Percentiles rank a stretch among this genome's conserved stretches.
Evolutionary conservation across 2,888 invertebrate species (phyloP).

Genomic region (Copidosoma aretas): DNA sequence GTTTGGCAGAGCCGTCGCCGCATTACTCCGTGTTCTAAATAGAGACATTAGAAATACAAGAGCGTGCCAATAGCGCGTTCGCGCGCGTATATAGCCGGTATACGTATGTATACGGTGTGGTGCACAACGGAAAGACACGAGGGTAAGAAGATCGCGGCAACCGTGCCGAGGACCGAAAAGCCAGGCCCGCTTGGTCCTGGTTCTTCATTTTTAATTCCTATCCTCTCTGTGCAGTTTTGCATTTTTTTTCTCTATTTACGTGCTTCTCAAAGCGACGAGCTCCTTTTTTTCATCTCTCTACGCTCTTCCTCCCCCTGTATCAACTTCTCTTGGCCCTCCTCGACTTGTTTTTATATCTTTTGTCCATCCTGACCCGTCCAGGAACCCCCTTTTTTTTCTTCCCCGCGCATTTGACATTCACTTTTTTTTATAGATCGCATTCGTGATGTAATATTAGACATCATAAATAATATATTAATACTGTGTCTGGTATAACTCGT

Average conservation of each 20-base stretch:
- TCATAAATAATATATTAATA: background rate
- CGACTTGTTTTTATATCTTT: background rate
- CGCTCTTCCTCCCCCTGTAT: background rate
- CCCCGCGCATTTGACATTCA: no score
- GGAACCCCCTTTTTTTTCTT: background rate
- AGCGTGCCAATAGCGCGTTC: conserved; percentile 16
- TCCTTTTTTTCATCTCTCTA: no score
- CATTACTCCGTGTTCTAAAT: conserved; percentile 38
- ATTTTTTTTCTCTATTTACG: no score
- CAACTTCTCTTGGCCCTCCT: no score
- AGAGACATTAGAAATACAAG: conserved; percentile 40
- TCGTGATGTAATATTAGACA: background rate
- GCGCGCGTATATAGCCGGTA: background rate
- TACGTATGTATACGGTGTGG: no score
- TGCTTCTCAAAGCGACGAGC: no score
- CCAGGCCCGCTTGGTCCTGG: background rate
- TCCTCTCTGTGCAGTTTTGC: no score
- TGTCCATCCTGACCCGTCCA: background rate
- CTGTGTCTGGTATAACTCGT: background rate
- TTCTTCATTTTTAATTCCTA: no score
- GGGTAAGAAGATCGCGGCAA: no score
- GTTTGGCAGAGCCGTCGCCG: conserved; percentile 31
- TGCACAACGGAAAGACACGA: no score
- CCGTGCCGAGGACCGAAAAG: no score
- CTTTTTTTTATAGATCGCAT: background rate